These are phyloP conservation scores for Eristalis arbustorum DNA, from an alignment of 2,888 invertebrate species.

Conservation along the genomic window DNA sequence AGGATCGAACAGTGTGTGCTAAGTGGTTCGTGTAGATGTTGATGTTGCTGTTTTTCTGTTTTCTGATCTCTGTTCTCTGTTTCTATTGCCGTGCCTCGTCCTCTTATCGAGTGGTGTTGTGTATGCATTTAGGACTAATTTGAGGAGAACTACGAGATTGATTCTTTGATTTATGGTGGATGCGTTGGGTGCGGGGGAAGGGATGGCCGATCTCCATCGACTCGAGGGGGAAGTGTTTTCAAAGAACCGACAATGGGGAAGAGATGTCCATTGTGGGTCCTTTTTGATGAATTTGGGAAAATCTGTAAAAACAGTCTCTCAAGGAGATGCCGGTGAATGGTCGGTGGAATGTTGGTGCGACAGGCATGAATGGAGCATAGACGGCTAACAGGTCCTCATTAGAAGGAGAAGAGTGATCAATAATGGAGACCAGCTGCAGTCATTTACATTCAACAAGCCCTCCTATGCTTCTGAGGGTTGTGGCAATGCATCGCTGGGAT, in stretches of 20 bases:
- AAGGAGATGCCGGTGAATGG: background rate
- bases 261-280: background rate
- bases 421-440: too few relatives aligned
- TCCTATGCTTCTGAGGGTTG: too few relatives aligned
- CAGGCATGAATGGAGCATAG: too few relatives aligned
- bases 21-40: background rate
- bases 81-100: background rate
- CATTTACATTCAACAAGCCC: too few relatives aligned
- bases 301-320: background rate
- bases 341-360: background rate
- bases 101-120: background rate
- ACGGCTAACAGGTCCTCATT: too few relatives aligned
- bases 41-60: too few relatives aligned
- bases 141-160: conserved; percentile 9
- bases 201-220: background rate
- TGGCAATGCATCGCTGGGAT: too few relatives aligned
- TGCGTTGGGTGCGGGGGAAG: background rate
- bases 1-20: background rate
- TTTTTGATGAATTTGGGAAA: background rate
- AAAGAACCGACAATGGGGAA: background rate
- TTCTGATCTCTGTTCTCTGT: too few relatives aligned
- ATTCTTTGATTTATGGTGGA: conserved; percentile 40
- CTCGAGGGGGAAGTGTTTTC: background rate
- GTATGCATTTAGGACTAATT: conserved; percentile 45
- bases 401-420: too few relatives aligned